Base-by-base conservation (phyloP, 2,888 invertebrate genomes). In the Lagria hirta region DNA sequence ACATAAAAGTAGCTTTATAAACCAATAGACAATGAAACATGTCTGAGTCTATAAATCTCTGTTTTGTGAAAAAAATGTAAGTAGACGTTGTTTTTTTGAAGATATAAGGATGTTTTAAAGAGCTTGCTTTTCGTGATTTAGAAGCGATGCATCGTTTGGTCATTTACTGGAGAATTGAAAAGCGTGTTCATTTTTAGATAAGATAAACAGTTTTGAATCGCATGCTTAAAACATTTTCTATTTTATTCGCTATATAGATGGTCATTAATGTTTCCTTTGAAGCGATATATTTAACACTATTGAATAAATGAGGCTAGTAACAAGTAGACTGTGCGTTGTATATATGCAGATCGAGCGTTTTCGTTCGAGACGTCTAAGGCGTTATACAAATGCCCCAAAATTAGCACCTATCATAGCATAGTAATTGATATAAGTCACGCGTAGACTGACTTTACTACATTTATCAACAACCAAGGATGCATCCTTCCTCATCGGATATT, bases 371-470 rank as follows among this genome's bases (percentile, higher is more conserved):
- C 33, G 42, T 46, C 46, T 33, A 47, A 53, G 53, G 53, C 51
- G 53, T 53, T 53, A 50, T 54, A 52, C 48, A 51, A 52, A 54
- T 54, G 54, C 50, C 44, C 24, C 46, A 40, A 54, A 54, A 54
- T 54, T 54, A 54, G 52, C 54, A 54, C 54, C 54, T 54, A 52
- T 50, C 49, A 52, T 54, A 49, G 43, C 22, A 37, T 49, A 41
- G 48, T 54, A 54, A 54, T 54, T 54, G 54, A 54, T 51, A 54
- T 54, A 50, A 54, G 54, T 50, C 54, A 54, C 54, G 54, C 54
- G 50, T 52, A 23, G 43, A 34, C 49, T 54, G 54, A 52, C 52
- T 52, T 28, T 30, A 29, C 27, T 34, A 45, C 52, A 54, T 54
- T 54, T 42, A 54, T 54, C 54, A 53, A 43, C 44, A 42, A 28